Evolutionary conservation across 1,140 invertebrate genomes (phyloP).

Genomic region (Bicyclus anynana): DNA sequence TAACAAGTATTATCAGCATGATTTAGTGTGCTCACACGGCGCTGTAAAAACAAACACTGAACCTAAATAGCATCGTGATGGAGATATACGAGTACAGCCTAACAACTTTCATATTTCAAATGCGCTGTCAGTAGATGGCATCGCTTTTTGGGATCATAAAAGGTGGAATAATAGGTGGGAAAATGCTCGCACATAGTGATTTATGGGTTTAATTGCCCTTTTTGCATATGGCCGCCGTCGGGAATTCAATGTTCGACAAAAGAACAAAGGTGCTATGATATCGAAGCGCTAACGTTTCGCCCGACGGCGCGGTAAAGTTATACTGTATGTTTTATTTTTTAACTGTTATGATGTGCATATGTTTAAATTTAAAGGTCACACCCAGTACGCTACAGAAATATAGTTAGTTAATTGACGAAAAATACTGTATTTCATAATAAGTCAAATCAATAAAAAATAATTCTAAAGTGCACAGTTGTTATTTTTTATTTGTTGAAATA

Average conservation of each 20-base stretch:
- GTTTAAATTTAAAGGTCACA: too few species aligned
- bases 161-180: conserved; percentile 37
- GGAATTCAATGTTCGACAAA: conserved; percentile 62
- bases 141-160: conserved; percentile 38
- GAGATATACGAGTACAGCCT: conserved; percentile 62
- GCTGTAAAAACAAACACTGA: conserved; percentile 43
- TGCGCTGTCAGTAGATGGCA: conserved; percentile 43
- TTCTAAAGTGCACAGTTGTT: too few species aligned
- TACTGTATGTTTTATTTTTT: conserved; percentile 19
- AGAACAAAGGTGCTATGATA: conserved; percentile 34
- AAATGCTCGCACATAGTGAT: conserved; percentile 46
- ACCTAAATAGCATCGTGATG: conserved; percentile 48
- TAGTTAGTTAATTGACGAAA: too few species aligned
- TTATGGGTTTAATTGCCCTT: conserved; percentile 62
- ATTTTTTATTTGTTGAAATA: too few species aligned
- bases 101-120: conserved; percentile 68
- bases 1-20: conserved; percentile 20
- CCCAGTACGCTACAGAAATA: too few species aligned
- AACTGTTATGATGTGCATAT: conserved; percentile 1
- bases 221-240: conserved; percentile 35
- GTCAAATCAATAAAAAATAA: too few species aligned
- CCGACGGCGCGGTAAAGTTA: conserved; percentile 23
- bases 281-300: conserved; percentile 34
- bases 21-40: conserved; percentile 53
- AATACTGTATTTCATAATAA: too few species aligned